Evolutionary conservation across 2,113 vertebrate species (phyloP).

Genomic region (Elanus axillaris): DNA sequence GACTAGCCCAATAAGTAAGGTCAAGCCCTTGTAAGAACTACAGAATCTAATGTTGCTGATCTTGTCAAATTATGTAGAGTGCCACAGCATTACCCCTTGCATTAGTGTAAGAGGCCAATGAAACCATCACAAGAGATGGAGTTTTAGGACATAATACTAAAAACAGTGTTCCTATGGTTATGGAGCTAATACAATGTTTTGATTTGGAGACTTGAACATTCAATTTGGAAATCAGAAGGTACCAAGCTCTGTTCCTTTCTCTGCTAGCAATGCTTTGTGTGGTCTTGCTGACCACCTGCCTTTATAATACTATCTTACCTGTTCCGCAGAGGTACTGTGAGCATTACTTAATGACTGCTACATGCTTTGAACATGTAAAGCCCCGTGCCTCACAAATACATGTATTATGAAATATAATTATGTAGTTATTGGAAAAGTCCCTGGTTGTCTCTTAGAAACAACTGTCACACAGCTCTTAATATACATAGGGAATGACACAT

Average conservation of each 20-base stretch:
- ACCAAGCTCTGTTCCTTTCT: neutral
- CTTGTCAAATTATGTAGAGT: neutral
- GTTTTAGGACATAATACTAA: neutral
- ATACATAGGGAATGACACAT: constrained; percentile 15
- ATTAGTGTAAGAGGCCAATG: neutral
- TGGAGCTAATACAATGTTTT: neutral
- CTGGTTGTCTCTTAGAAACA: neutral
- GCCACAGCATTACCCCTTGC: neutral
- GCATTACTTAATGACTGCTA: neutral
- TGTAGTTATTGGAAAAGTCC: constrained; percentile 17
- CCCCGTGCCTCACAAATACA: neutral
- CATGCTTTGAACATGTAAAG: neutral
- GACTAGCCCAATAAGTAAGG: neutral
- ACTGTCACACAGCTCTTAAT: neutral
- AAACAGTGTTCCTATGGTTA: neutral
- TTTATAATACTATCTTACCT: neutral
- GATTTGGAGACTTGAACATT: neutral
- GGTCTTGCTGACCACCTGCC: neutral
- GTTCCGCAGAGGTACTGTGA: neutral
- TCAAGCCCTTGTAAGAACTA: neutral
- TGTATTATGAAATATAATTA: neutral
- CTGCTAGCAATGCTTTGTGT: neutral
- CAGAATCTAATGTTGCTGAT: neutral
- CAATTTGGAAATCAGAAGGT: neutral
- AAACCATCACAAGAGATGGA: neutral